Base-by-base conservation (phyloP, 2,888 invertebrate species). In the Drosophila setosimentum region DNA sequence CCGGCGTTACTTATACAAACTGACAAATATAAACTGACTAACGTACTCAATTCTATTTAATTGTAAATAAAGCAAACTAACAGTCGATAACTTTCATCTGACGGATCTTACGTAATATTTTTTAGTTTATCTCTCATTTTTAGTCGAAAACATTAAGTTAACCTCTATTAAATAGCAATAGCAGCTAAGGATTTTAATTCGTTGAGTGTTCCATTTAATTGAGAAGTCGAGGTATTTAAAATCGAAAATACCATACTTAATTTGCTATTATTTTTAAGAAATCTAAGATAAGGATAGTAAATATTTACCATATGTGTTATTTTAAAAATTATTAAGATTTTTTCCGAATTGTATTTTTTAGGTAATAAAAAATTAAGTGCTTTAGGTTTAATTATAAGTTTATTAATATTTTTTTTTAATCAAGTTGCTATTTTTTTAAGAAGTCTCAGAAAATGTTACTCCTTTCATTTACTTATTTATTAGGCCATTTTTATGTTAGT, bases 1-100 rank as follows among this genome's bases (percentile, higher is more conserved):
- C 42, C 6, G 29, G 35, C 45, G 42, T 66, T 59, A 71, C 58
- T 68, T 50, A 30, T 29, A 49, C 32, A 33, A 27, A 18, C 11
- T 50, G 10, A 50, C 5, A 16, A 2, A 29, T 50, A 27, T 18
- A 5, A 27, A 27, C 49, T 50, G 27, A 29, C 27, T 18, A 27
- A 10, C 21, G 2, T 8, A 4, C 45, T 45, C 1, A 1, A 45
- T 24, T 8, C 8, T 45, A 45, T 45, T 16, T 1, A 8, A 2
- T 1, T 4, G 1, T 2, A 24, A 21, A 45, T 1, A 1, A 24
- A 8, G 13, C 45, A 16, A 4, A 8, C 16, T 24, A 8, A 24
- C 8, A 2, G 45, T 8, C 7, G 2, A 45, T 3, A 8, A 7
- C 21, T 45, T 16, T 0, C 13, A 45, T 45, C 21, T 21, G 45